phyloP scores from a whole-genome alignment of 2,113 vertebrate genomes.

The Halcyon senegalensis region DNA sequence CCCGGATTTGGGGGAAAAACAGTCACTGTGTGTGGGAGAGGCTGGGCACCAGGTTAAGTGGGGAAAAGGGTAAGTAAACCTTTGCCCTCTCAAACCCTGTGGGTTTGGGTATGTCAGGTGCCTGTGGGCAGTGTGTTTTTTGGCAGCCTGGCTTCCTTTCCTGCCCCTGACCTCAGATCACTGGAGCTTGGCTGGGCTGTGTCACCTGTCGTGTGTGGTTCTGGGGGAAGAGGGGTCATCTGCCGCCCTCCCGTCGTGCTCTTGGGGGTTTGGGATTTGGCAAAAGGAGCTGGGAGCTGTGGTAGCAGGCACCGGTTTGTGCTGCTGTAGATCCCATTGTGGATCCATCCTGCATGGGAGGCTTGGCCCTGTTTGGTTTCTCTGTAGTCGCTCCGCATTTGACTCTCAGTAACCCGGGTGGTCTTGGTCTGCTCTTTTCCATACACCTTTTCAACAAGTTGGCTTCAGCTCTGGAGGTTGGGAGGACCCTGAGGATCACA shows the following conservation, averaged over 20 bases:
- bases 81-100: background rate
- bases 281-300: background rate
- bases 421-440: background rate
- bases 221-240: background rate
- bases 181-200: background rate
- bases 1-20: rapidly evolving
- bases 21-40: too few relatives aligned
- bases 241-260: background rate
- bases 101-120: background rate
- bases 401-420: background rate
- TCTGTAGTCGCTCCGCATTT: background rate
- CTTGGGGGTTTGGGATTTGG: background rate
- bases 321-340: rapidly evolving
- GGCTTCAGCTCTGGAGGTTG: rapidly evolving
- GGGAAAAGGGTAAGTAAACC: background rate
- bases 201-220: background rate
- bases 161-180: background rate
- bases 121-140: background rate
- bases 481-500: background rate
- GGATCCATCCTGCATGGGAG: background rate
- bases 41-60: background rate
- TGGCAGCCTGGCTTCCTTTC: background rate
- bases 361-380: too few relatives aligned
- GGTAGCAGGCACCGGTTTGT: background rate
- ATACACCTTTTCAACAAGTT: rapidly evolving